Conservation (phyloP, 1,140 invertebrate genomes). For the Drosophila quadrilineata region DNA sequence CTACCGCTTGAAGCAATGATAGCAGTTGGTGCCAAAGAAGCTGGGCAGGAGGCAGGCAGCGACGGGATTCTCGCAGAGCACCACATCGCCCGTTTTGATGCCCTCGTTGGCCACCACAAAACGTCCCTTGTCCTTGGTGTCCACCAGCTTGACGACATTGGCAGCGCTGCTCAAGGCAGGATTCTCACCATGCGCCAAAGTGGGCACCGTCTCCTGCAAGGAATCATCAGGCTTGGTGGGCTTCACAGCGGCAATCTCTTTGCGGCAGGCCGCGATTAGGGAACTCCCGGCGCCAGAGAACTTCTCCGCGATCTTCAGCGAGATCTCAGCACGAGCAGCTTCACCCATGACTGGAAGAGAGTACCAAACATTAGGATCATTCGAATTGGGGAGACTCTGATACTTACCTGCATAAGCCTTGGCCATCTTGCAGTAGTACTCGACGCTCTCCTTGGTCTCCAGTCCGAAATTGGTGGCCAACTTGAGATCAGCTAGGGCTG, state of each 20-base stretch:
- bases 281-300: slow-evolving; percentile 81
- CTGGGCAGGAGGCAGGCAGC: slow-evolving; percentile 88
- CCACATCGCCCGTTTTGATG: slow-evolving; percentile 85
- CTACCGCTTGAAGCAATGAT: slow-evolving; percentile 90
- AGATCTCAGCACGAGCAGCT: slow-evolving; percentile 83
- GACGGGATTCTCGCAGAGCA: slow-evolving; percentile 88
- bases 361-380: not conserved
- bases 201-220: slow-evolving; percentile 16
- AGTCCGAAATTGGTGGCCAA: slow-evolving; percentile 84
- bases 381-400: too few relatives aligned
- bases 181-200: slow-evolving; percentile 66
- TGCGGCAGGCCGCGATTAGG: slow-evolving; percentile 45
- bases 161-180: slow-evolving; percentile 76
- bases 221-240: slow-evolving; percentile 1
- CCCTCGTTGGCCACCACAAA: slow-evolving; percentile 84
- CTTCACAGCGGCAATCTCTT: slow-evolving; percentile 50
- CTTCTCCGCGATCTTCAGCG: slow-evolving; percentile 83
- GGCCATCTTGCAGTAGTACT: slow-evolving; percentile 85
- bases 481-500: slow-evolving; percentile 85
- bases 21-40: slow-evolving; percentile 89
- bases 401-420: slow-evolving; percentile 84
- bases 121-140: slow-evolving; percentile 82
- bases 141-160: slow-evolving; percentile 82
- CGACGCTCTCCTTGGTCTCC: slow-evolving; percentile 82
- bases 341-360: slow-evolving; percentile 80